phyloP scores from a whole-genome alignment of 2,113 vertebrate genomes.

The Dascyllus trimaculatus region DNA sequence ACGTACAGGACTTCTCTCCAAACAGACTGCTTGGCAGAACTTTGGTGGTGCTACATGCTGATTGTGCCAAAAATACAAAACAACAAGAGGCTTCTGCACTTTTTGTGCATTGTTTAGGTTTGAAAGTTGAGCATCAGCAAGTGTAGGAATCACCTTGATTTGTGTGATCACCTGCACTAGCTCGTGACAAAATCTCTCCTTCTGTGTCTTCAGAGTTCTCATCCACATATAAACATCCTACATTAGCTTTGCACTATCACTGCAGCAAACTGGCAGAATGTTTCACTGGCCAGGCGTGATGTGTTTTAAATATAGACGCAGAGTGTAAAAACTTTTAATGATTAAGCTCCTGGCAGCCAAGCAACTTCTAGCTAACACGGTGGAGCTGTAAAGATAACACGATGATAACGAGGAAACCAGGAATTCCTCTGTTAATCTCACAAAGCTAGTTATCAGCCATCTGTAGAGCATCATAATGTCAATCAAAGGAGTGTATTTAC shows the following conservation, averaged over 20 bases:
- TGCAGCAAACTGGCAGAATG: conserved; percentile 18
- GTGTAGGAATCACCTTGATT: conserved; percentile 42
- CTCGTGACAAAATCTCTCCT: conserved; percentile 7
- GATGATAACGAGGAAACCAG: background rate
- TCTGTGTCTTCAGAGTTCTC: conserved; percentile 29
- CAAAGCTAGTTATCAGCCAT: background rate
- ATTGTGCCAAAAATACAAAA: conserved; percentile 72
- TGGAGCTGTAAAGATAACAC: conserved; percentile 9
- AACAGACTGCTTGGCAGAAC: conserved; percentile 58
- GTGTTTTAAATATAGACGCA: conserved; percentile 21
- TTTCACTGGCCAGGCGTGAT: conserved; percentile 9
- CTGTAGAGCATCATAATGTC: too few relatives aligned
- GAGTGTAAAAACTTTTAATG: conserved; percentile 11
- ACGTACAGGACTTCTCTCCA: conserved; percentile 50
- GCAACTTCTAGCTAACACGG: background rate
- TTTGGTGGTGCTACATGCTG: conserved; percentile 67
- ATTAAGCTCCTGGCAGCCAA: conserved; percentile 21
- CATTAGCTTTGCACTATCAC: conserved; percentile 41
- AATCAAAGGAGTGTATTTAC: too few relatives aligned
- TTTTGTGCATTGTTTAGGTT: conserved; percentile 45
- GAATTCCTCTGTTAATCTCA: conserved; percentile 9
- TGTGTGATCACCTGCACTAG: background rate
- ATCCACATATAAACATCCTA: conserved; percentile 24
- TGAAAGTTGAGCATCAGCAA: conserved; percentile 31
- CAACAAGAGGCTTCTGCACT: conserved; percentile 37